phyloP scores from a whole-genome alignment of 2,797 vertebrate genomes.

The Choloepus didactylus region DNA sequence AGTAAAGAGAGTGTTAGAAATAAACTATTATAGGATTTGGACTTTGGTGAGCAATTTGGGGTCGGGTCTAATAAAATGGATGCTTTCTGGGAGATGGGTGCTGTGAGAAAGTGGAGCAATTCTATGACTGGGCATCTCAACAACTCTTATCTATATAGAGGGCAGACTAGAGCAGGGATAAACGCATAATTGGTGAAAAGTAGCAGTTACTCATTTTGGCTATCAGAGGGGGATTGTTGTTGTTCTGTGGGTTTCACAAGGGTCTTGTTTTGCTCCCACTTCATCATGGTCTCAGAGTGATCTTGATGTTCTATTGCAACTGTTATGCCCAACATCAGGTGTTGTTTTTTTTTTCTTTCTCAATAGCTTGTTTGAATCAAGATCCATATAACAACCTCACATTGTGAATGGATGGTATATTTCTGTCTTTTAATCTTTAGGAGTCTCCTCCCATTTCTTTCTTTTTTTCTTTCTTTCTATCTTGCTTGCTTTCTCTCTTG shows the following conservation, averaged over 20 bases:
- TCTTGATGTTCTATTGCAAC: neutral
- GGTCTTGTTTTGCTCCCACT: neutral
- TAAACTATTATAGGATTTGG: too few relatives aligned
- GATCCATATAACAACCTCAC: neutral
- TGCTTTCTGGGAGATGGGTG: too few relatives aligned
- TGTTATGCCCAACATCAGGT: neutral
- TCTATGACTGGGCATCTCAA: too few relatives aligned
- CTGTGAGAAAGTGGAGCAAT: too few relatives aligned
- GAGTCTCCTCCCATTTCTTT: constrained; percentile 15
- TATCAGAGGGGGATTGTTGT: neutral
- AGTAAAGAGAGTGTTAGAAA: too few relatives aligned
- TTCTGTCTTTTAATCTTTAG: neutral
- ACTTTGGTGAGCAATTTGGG: too few relatives aligned
- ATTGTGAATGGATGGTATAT: neutral
- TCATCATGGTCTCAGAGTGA: neutral
- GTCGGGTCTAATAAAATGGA: too few relatives aligned
- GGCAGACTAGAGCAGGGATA: too few relatives aligned
- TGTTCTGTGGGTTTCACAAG: neutral
- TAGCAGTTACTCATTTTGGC: neutral
- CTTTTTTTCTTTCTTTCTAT: neutral
- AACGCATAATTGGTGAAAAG: neutral
- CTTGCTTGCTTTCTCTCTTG: neutral
- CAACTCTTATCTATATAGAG: too few relatives aligned
- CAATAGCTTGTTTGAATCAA: neutral
- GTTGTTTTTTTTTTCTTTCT: neutral